A percentile compares a stretch with the other conserved stretches of the same genome.
Conservation (phyloP, 1,140 invertebrate genomes). For the Anoplophora glabripennis region DNA sequence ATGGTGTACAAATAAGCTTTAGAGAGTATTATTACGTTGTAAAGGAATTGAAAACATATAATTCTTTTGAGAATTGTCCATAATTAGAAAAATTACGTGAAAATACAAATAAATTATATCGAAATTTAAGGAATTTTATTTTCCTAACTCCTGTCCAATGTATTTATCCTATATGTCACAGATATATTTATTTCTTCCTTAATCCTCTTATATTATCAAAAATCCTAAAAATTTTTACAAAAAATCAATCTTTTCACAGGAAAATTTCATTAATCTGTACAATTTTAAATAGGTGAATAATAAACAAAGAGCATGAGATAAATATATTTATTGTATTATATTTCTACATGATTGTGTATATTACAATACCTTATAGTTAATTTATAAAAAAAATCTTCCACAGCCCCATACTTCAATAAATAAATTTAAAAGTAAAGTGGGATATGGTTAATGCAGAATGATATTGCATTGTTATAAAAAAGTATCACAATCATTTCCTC, state of each 20-base stretch:
- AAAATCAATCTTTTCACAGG: too few species aligned
- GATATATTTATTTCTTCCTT: too few species aligned
- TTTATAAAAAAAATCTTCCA: conserved; percentile 39
- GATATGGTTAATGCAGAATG: conserved; percentile 26
- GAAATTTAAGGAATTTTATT: neutral
- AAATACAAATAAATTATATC: conserved; percentile 23
- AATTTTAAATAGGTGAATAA: too few species aligned
- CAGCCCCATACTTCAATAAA: conserved; percentile 33
- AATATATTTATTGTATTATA: conserved; percentile 14
- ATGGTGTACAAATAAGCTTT: too few species aligned
- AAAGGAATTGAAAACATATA: conserved; percentile 23
- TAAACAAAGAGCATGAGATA: neutral
- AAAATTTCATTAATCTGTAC: too few species aligned
- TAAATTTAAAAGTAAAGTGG: conserved; percentile 23
- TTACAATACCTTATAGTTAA: conserved; percentile 27
- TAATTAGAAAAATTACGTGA: conserved; percentile 18
- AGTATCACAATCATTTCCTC: conserved; percentile 34
- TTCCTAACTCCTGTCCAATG: neutral
- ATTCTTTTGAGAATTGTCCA: conserved; percentile 16
- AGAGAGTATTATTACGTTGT: conserved; percentile 13
- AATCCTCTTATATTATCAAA: too few species aligned
- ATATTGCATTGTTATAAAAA: conserved; percentile 27
- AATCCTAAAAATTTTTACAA: too few species aligned
- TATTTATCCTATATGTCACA: neutral
- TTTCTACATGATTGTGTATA: conserved; percentile 24